Base-by-base conservation (phyloP, 2,888 invertebrate species). In the Athetis lepigone region DNA sequence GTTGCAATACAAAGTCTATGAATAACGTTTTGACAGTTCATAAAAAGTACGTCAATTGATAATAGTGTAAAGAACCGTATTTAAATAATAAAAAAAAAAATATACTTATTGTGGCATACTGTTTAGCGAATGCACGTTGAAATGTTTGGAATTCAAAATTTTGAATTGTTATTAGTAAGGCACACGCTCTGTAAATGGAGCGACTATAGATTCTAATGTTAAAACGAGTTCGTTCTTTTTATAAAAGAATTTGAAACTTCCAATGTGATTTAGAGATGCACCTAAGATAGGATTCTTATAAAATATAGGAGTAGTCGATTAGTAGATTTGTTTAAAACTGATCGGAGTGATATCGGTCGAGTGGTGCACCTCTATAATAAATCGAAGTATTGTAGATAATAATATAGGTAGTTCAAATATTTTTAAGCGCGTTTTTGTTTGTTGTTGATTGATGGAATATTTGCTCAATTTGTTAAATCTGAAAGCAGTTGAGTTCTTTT, bases 231-330 rank as follows among this genome's bases (percentile, higher is more conserved):
- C 16, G 39, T 61, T 43, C 52, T 62, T 77, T 76, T 72, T 60
- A 59, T 60, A 66, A 66, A 72, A 77, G 49, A 18, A 58, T 55
- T 75, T 46, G 46, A 29, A 49, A 64, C 67, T 70, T 43, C 50
- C 51, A 62, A 46, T 21, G 54, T 62, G 49, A 60, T 45, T 51
- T 59, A 62, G 47, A 59, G 52, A 52, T 54, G 33, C 25, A 18
- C 25, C 13, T 13, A 29, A 23, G 7, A n/a, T 9, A 13, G 40
- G n/a, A 29, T 11, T 29, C 2, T 39, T 21, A 49, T n/a, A n/a
- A n/a, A n/a, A n/a, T n/a, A n/a, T n/a, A n/a, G n/a, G n/a, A 50
- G 40, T 39, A 49, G 33, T 60, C 60, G 43, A 60, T 49, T 60
- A 47, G 4, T 47, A 43, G 18, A 27, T 45, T 63, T 4, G 43